Conservation (phyloP, 2,797 vertebrate species). For the Euphonia xanthogaster region DNA sequence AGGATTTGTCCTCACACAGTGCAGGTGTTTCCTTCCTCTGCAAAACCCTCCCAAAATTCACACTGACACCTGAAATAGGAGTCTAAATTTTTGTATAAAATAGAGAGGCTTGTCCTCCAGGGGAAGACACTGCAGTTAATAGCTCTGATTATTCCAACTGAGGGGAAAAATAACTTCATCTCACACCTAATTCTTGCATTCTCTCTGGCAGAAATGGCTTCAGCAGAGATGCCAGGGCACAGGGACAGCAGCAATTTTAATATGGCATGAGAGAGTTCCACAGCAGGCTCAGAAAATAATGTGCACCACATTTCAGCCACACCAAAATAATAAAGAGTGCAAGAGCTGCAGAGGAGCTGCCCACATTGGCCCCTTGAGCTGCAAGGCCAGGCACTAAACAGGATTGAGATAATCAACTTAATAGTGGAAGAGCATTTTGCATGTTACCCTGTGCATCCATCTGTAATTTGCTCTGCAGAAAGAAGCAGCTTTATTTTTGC, state of each 20-base stretch:
- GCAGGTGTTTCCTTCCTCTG: background rate
- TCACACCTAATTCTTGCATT: background rate
- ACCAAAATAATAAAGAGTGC: background rate
- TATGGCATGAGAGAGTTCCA: accelerated
- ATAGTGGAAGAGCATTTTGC: background rate
- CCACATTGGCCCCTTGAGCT: background rate
- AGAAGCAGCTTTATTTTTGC: background rate
- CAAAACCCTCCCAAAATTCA: background rate
- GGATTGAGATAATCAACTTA: background rate
- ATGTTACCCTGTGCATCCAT: background rate
- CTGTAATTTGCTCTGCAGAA: background rate
- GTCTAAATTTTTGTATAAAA: background rate
- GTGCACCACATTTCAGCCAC: accelerated
- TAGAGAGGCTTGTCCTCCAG: background rate
- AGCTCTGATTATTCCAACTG: background rate
- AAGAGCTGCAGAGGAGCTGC: background rate
- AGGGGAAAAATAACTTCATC: background rate
- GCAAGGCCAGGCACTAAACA: background rate
- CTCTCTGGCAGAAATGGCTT: background rate
- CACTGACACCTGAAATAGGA: background rate
- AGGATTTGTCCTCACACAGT: background rate
- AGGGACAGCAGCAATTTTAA: background rate
- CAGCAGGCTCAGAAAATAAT: background rate
- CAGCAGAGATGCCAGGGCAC: background rate
- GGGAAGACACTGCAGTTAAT: background rate